Evolutionary conservation across 92 coral and sea anemone genomes (phyloP).

Genomic region (Heteractis magnifica): DNA sequence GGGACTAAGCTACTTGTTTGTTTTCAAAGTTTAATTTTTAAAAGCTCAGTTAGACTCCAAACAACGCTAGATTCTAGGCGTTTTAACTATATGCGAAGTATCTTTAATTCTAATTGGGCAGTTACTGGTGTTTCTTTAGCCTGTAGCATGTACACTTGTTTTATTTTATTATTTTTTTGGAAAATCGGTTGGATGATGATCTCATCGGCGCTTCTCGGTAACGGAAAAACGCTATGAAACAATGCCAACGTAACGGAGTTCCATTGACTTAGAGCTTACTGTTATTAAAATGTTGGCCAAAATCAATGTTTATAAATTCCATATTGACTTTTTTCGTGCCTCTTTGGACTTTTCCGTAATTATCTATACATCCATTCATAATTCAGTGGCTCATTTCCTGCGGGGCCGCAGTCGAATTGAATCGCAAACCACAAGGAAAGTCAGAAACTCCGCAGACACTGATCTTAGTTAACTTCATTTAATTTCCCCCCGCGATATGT

Average conservation of each 20-base stretch:
- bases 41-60: slow-evolving; percentile 48
- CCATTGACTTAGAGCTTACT: slow-evolving; percentile 39
- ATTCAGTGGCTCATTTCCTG: background rate
- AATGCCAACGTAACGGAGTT: slow-evolving; percentile 83
- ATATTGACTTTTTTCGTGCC: slow-evolving; percentile 13
- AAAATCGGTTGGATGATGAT: background rate
- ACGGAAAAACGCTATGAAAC: slow-evolving; percentile 79
- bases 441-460: slow-evolving; percentile 1
- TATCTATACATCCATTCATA: background rate
- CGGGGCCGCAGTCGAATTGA: background rate
- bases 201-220: slow-evolving; percentile 48
- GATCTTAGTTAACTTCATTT: slow-evolving; percentile 60
- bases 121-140: background rate
- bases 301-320: slow-evolving; percentile 57
- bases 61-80: slow-evolving; percentile 36
- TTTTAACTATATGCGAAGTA: slow-evolving; percentile 40
- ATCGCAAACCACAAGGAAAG: background rate
- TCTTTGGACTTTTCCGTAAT: slow-evolving; percentile 2
- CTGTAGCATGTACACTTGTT: background rate
- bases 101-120: background rate
- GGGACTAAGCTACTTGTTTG: slow-evolving; percentile 33
- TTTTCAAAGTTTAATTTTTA: slow-evolving; percentile 89
- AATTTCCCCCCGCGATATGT: slow-evolving; percentile 39
- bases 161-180: background rate
- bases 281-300: slow-evolving; percentile 90